Conservation (phyloP, 2,113 vertebrate species). For the Cercopithecus mona region DNA sequence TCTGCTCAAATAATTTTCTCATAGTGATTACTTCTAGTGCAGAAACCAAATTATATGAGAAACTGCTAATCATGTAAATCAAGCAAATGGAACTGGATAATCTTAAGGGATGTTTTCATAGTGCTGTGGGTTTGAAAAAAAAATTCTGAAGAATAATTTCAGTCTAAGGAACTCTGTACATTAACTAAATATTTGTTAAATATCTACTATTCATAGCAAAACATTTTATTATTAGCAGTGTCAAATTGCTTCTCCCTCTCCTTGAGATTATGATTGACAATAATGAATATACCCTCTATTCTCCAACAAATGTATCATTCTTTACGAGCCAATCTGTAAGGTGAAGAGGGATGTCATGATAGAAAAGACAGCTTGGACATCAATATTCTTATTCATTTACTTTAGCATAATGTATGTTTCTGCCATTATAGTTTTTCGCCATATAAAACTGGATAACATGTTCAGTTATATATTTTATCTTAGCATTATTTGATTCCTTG, state of each 20-base stretch:
- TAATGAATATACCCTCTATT: not conserved
- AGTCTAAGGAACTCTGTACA: not conserved
- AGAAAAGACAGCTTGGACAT: not conserved
- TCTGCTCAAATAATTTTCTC: not conserved
- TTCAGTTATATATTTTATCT: not conserved
- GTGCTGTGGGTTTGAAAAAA: not conserved
- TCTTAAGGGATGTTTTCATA: not conserved
- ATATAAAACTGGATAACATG: not conserved
- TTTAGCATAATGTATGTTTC: not conserved
- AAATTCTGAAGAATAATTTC: not conserved
- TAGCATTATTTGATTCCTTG: not conserved
- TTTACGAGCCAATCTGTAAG: not conserved
- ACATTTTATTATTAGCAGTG: not conserved
- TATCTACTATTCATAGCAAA: not conserved
- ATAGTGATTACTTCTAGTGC: not conserved
- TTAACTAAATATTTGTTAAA: not conserved
- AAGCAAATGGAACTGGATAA: not conserved
- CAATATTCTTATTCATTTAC: not conserved
- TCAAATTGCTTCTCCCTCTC: not conserved
- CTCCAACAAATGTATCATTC: not conserved
- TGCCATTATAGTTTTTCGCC: not conserved
- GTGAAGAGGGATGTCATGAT: not conserved
- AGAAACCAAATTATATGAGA: slow-evolving; percentile 19
- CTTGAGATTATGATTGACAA: not conserved
- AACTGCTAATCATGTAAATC: not conserved